Evolutionary conservation across 2,888 invertebrate species (phyloP).

Genomic region (Panzeria rudis): DNA sequence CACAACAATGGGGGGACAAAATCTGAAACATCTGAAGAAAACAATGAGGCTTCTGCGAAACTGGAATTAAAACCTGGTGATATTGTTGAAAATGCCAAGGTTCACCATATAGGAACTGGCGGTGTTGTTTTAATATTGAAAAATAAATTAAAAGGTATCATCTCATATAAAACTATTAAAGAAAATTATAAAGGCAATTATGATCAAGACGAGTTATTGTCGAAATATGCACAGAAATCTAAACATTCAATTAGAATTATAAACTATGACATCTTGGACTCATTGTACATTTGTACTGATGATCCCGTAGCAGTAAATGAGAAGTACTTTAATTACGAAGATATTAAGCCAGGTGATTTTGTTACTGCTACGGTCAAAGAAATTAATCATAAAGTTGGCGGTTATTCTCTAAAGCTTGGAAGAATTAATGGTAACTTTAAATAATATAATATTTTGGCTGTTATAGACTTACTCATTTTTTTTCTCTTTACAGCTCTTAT

Average conservation of each 20-base stretch:
- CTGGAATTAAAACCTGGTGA: constrained; percentile 84
- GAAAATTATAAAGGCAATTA: constrained; percentile 81
- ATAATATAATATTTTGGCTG: not conserved
- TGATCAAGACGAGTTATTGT: constrained; percentile 81
- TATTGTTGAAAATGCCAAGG: constrained; percentile 86
- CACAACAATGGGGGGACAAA: constrained; percentile 71
- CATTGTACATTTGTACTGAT: constrained; percentile 88
- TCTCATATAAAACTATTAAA: constrained; percentile 80
- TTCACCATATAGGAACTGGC: constrained; percentile 83
- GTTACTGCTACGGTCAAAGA: constrained; percentile 85
- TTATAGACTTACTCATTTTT: constrained; percentile 6
- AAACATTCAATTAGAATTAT: constrained; percentile 86
- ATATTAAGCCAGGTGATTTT: constrained; percentile 85
- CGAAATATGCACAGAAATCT: constrained; percentile 81
- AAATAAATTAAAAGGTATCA: constrained; percentile 80
- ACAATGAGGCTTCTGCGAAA: constrained; percentile 73
- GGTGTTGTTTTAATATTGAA: constrained; percentile 82
- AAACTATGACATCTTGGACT: constrained; percentile 87
- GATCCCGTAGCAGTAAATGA: constrained; percentile 85
- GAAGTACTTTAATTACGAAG: constrained; percentile 85
- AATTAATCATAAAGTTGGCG: constrained; percentile 84
- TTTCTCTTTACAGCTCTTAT: constrained; percentile 84
- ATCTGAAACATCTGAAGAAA: constrained; percentile 10
- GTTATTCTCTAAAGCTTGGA: constrained; percentile 85
- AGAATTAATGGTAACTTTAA: constrained; percentile 83